Conservation (phyloP, 1,140 invertebrate genomes). For the Lethocerus indicus region DNA sequence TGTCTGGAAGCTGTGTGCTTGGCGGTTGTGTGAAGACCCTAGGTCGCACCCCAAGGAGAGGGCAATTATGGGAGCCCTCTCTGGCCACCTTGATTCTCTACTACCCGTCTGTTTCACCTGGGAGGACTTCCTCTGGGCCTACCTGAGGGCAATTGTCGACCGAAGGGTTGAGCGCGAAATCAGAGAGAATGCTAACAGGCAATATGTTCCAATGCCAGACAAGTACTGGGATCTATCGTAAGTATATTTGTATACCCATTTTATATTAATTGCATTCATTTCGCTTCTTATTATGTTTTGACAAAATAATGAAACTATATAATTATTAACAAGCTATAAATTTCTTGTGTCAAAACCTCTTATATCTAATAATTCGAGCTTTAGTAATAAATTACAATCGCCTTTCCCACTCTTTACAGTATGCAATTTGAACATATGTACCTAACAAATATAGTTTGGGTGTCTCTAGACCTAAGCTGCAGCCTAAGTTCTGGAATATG, state of each 20-base stretch:
- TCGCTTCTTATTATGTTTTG: conserved; percentile 5
- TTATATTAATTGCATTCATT: not conserved
- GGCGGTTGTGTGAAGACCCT: conserved; percentile 45
- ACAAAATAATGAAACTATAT: too few relatives aligned
- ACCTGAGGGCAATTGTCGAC: conserved; percentile 67
- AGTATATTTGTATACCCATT: conserved; percentile 15
- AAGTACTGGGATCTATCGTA: conserved; percentile 63
- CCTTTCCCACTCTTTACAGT: too few relatives aligned
- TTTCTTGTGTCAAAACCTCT: too few relatives aligned
- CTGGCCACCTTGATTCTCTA: conserved; percentile 62
- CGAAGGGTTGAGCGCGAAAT: conserved; percentile 63
- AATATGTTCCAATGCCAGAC: conserved; percentile 42
- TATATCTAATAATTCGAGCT: too few relatives aligned
- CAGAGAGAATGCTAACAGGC: conserved; percentile 33
- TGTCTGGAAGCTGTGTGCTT: conserved; percentile 77
- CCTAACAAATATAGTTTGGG: too few relatives aligned
- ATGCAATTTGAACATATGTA: too few relatives aligned
- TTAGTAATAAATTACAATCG: too few relatives aligned
- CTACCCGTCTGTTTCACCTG: conserved; percentile 55
- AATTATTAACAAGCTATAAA: too few relatives aligned
- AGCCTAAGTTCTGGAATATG: too few relatives aligned
- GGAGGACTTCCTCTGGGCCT: conserved; percentile 84
- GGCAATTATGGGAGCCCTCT: conserved; percentile 57
- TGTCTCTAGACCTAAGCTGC: too few relatives aligned
- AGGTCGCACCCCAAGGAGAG: conserved; percentile 25